Evolutionary conservation across 2,888 invertebrate genomes (phyloP).

Genomic region (Cephus spinipes): DNA sequence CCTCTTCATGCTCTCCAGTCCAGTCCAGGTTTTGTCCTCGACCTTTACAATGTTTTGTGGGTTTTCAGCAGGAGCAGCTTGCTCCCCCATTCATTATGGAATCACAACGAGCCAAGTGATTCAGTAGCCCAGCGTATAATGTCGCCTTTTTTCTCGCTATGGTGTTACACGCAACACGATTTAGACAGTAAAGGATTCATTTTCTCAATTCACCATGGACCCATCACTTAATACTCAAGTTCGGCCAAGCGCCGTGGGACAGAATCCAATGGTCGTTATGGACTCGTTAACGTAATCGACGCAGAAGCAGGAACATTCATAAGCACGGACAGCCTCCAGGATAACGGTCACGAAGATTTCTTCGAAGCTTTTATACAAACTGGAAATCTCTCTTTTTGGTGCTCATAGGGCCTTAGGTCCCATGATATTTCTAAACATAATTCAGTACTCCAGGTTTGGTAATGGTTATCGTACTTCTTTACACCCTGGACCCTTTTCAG

Average conservation of each 20-base stretch:
- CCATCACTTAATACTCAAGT: background rate
- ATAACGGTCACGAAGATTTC: background rate
- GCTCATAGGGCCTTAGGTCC: background rate
- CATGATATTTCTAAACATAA: background rate
- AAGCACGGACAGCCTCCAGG: background rate
- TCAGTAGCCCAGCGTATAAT: constrained; percentile 38
- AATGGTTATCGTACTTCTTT: background rate
- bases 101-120: constrained; percentile 37
- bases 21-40: constrained; percentile 14
- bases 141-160: constrained; percentile 25
- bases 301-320: background rate
- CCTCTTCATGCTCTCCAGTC: constrained; percentile 25
- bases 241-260: background rate
- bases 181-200: constrained; percentile 3
- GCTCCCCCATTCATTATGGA: constrained; percentile 40
- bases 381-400: background rate
- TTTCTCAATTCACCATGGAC: constrained; percentile 1
- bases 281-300: background rate
- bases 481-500: background rate
- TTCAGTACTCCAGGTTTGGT: background rate
- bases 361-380: background rate
- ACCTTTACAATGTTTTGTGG: constrained; percentile 16
- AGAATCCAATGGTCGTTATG: background rate
- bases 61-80: constrained; percentile 15
- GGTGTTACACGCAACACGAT: background rate